Base-by-base conservation (phyloP, 1,140 invertebrate species). In the Drosophila kohkoa region DNA sequence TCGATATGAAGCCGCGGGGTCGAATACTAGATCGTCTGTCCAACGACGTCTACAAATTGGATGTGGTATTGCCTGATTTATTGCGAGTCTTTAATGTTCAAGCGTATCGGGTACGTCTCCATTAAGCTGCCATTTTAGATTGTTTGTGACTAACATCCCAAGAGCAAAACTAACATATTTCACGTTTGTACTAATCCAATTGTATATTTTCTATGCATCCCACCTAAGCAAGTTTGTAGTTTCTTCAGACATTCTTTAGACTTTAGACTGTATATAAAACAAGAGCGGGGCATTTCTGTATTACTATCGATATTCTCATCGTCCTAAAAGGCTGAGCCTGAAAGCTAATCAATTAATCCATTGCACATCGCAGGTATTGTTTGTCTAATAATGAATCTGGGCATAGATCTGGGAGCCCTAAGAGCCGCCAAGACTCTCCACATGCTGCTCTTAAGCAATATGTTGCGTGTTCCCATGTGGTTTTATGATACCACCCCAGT, bases 401-500 rank as follows among this genome's bases (percentile, higher is more conserved):
- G 94, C 85, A 95, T 95, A 64, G 94, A 94, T 80, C 92, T 96
- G 93, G 96, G 95, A 81, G 95, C 95, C 89, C 95, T 96, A 94
- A 92, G 94, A 62, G 97, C 97, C 25, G 95, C 96, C 67, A 93
- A 93, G 73, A 93, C 94, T 46, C 93, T 99, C 81, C 98, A 99
- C 94, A 92, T 94, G 75, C 88, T 94, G 68, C 95, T 99, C 93
- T 94, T 99, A 90, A 83, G 92, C 57, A 95, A 95, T 85, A 94
- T 99, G 86, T 93, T 99, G 89, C 95, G 95, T 89, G 94, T 95
- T 59, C 96, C 96, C 71, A 94, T 96, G 93, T 93, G 94, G 93
- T 98, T 98, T 94, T 98, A 96, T 93, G 97, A 98, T 93, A 96
- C 96, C 79, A 98, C 97, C 73, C 98, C 98, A 48, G 92, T 95